Base-by-base conservation (phyloP, 2,113 vertebrate genomes). In the Irena cyanogastra region DNA sequence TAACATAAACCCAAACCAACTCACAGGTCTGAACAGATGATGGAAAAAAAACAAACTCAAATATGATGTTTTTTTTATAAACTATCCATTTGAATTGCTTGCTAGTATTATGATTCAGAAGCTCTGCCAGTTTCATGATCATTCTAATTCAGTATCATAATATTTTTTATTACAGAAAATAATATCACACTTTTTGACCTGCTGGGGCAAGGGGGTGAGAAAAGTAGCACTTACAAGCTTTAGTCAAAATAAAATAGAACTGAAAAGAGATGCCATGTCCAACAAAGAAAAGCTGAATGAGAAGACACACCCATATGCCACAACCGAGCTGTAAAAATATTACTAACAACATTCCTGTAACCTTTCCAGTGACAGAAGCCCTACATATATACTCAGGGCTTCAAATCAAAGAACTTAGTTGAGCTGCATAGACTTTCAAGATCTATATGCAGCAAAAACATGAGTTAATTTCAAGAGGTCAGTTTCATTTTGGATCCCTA, bases 271-370 rank as follows among this genome's bases (percentile, higher is more conserved):
- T 27, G n/a, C 6, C 24, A n/a, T 2, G 7, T n/a, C 17, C 47
- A 66, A n/a, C 20, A 75, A 90, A 59, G 28, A 70, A 65, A 19
- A 71, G 5, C 19, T 50, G 52, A 75, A 61, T 28, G 13, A 13
- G 23, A 87, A 77, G 65, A 65, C 2, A 27, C 54, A 52, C 17
- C 39, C 50, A 20, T 23, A 70, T 74, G 11, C 10, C 47, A 79
- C 47, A 82, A 59, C 8, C 0, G 0, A 79, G 27, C 47, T 61
- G 16, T n/a, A 49, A 35, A 81, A 89, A 54, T 2, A 5, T 63
- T 53, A 59, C 12, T 53, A 50, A 83, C 14, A 93, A 75, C 19
- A 61, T 23, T 53, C n/a, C 37, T 5, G 3, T 10, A 69, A 44
- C 18, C 20, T 41, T 66, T 44, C 27, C 35, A 75, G 33, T 12